Conservation (phyloP, 2,113 vertebrate species). For the Astur gentilis region DNA sequence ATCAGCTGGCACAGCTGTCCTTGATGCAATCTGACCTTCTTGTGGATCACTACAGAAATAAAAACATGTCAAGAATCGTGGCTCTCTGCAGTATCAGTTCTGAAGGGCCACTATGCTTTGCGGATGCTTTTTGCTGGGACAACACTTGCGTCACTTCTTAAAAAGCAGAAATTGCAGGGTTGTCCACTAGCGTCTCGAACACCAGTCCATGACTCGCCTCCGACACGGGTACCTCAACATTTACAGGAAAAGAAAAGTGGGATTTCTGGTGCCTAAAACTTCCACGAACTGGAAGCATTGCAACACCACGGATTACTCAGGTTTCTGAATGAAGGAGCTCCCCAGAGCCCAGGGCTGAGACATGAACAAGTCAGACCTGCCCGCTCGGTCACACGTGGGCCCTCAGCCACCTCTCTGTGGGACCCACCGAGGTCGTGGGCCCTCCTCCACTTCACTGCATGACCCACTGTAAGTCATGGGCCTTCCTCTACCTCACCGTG, state of each 20-base stretch:
- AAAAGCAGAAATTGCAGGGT: background rate
- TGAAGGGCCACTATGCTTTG: background rate
- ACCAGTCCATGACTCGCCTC: background rate
- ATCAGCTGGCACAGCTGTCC: background rate
- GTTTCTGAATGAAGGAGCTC: background rate
- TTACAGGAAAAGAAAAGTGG: background rate
- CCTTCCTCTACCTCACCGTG: background rate
- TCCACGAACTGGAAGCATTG: rapidly evolving
- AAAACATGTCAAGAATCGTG: background rate
- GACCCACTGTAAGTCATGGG: background rate
- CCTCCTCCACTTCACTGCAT: background rate
- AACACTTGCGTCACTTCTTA: background rate
- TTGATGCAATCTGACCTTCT: background rate
- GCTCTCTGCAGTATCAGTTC: background rate
- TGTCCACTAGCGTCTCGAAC: background rate
- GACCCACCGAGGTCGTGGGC: background rate
- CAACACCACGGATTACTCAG: background rate
- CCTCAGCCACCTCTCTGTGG: background rate
- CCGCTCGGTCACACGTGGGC: background rate
- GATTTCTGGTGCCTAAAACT: background rate
- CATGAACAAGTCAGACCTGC: background rate
- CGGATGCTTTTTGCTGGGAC: background rate
- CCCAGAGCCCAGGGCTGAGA: background rate
- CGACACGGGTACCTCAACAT: background rate
- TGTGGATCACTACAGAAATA: background rate